Percentiles rank a stretch among this genome's conserved stretches.
Conservation (phyloP, 2,888 invertebrate genomes). For the Oscheius sp. region DNA sequence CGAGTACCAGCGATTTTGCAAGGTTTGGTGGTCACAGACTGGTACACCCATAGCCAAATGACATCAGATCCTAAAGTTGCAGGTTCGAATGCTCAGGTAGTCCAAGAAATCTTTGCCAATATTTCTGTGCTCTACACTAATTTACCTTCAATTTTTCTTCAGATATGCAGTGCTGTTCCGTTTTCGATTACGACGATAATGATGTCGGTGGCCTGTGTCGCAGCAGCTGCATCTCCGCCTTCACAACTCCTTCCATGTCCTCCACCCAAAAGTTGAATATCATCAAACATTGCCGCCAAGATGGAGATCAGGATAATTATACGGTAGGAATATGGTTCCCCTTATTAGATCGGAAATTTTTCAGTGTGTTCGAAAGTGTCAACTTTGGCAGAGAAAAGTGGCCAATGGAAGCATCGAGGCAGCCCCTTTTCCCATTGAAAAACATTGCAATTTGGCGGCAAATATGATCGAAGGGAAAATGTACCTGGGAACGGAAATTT, state of each 20-base stretch:
- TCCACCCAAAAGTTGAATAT: neutral
- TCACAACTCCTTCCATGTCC: conserved; percentile 3
- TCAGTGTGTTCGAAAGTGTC: conserved; percentile 21
- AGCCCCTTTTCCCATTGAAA: neutral
- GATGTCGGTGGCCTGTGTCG: conserved; percentile 14
- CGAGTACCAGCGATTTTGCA: too few relatives aligned
- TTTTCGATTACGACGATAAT: conserved; percentile 26
- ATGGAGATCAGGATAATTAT: conserved; percentile 17
- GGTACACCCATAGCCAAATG: too few relatives aligned
- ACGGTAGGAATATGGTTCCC: neutral
- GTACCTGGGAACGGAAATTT: conserved; percentile 3
- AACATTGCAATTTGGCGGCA: conserved; percentile 4
- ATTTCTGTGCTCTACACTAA: too few relatives aligned
- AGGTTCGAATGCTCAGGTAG: too few relatives aligned
- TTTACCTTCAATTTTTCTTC: neutral
- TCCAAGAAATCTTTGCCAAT: too few relatives aligned
- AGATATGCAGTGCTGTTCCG: conserved; percentile 19
- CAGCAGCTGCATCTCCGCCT: neutral
- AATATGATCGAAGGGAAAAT: neutral
- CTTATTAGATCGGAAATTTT: neutral
- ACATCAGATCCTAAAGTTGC: too few relatives aligned
- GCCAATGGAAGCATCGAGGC: neutral
- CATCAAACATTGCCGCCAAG: conserved; percentile 18
- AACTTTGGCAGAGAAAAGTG: conserved; percentile 8
- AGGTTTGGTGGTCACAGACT: too few relatives aligned